Evolutionary conservation across 2,888 invertebrate genomes (phyloP).

Genomic region (Pantelozetes paolii): DNA sequence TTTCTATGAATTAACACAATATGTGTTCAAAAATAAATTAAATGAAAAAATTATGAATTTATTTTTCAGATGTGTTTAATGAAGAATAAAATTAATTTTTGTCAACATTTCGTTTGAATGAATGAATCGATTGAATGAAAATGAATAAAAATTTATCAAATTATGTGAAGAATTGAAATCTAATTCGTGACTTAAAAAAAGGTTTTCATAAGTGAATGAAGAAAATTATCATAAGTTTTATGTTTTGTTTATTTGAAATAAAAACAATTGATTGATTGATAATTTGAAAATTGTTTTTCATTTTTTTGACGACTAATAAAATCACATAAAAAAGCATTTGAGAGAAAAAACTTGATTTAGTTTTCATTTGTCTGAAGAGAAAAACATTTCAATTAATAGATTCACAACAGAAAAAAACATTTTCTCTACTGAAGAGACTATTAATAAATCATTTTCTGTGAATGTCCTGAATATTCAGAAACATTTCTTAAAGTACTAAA

Average conservation of each 20-base stretch:
- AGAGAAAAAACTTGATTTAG: neutral
- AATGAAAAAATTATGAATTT: neutral
- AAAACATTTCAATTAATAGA: constrained; percentile 1
- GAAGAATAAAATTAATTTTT: neutral
- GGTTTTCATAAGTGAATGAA: neutral
- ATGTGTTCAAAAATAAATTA: constrained; percentile 14
- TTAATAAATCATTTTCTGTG: constrained; percentile 10
- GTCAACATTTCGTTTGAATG: neutral
- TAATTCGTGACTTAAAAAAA: constrained; percentile 1
- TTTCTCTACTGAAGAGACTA: neutral
- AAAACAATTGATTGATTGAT: neutral
- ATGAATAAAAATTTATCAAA: neutral
- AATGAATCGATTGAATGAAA: too few relatives aligned
- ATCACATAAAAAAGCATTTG: neutral
- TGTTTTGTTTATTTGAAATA: neutral
- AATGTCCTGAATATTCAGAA: constrained; percentile 7
- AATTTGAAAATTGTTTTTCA: neutral
- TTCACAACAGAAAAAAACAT: too few relatives aligned
- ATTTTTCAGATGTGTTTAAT: neutral
- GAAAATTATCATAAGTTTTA: neutral
- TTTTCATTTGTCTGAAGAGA: too few relatives aligned
- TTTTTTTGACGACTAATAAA: neutral
- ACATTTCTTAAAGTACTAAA: neutral
- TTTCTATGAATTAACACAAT: neutral
- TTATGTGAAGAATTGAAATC: constrained; percentile 6